A percentile compares a stretch with the other conserved stretches of the same genome.
Evolutionary conservation across 2,888 invertebrate genomes (phyloP).

Genomic region (Andricus curvator): DNA sequence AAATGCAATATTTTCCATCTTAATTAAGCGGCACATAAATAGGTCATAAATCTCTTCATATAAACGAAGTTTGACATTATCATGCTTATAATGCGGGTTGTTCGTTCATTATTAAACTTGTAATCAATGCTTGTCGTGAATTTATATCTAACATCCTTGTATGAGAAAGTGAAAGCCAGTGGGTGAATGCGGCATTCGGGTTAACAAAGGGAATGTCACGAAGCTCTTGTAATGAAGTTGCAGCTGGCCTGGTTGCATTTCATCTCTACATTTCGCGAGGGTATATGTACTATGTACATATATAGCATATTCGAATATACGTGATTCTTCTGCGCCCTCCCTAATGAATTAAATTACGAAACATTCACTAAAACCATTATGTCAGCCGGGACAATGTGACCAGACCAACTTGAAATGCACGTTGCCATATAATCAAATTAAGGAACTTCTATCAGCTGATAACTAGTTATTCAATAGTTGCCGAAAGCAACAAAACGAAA

Average conservation of each 20-base stretch:
- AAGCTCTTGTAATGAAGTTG: constrained; percentile 32
- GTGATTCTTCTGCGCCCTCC: constrained; percentile 19
- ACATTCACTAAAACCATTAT: constrained; percentile 36
- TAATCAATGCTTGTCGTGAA: not conserved
- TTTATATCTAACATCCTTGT: not conserved
- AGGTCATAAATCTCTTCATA: not conserved
- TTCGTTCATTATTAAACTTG: not conserved
- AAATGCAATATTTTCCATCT: no score
- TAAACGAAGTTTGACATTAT: not conserved
- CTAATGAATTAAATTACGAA: constrained; percentile 38
- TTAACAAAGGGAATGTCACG: constrained; percentile 30
- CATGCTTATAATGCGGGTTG: not conserved
- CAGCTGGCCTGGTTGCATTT: constrained; percentile 33
- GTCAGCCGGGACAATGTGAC: not conserved
- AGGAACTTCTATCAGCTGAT: constrained; percentile 2
- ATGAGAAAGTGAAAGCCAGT: not conserved
- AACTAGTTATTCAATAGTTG: not conserved
- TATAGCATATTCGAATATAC: constrained; percentile 8
- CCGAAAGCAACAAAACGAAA: not conserved
- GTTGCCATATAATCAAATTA: constrained; percentile 19
- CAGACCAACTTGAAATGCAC: constrained; percentile 24
- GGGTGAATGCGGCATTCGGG: constrained; percentile 4
- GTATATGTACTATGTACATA: not conserved
- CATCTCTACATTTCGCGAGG: not conserved
- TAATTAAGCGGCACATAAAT: not conserved